A percentile compares a stretch with the other conserved stretches of the same genome.
phyloP scores from a whole-genome alignment of 1,140 invertebrate species.

The Drosophila subobscura region DNA sequence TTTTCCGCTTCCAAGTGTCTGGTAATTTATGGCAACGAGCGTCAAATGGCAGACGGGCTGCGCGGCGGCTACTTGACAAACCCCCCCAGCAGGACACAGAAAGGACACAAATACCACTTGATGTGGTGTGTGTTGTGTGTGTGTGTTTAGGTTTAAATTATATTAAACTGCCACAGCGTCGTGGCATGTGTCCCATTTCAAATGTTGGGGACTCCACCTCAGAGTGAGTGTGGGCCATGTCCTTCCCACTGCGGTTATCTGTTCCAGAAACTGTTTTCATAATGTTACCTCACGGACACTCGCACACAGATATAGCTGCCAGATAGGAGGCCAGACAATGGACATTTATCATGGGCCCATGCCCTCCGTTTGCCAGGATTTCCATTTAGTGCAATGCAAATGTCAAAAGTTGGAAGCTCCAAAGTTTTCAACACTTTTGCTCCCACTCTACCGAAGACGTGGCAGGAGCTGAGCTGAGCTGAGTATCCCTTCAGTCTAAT shows the following conservation, averaged over 20 bases:
- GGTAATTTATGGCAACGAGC: slow-evolving; percentile 71
- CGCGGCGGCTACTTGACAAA: slow-evolving; percentile 70
- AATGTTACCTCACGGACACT: slow-evolving; percentile 55
- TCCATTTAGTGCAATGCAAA: slow-evolving; percentile 77
- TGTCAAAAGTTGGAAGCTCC: slow-evolving; percentile 71
- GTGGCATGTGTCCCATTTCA: slow-evolving; percentile 77
- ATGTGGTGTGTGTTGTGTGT: slow-evolving; percentile 39
- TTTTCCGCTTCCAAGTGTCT: slow-evolving; percentile 56
- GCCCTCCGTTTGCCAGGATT: slow-evolving; percentile 37
- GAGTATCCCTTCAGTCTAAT: slow-evolving; percentile 64
- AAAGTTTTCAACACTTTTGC: slow-evolving; percentile 70
- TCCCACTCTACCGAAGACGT: slow-evolving; percentile 1
- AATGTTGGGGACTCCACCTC: slow-evolving; percentile 18
- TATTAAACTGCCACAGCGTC: slow-evolving; percentile 75
- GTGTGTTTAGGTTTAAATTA: slow-evolving; percentile 79
- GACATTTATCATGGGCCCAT: slow-evolving; percentile 66
- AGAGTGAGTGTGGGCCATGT: background rate
- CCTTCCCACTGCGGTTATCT: slow-evolving; percentile 49
- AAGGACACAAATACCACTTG: slow-evolving; percentile 38
- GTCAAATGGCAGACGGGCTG: slow-evolving; percentile 71
- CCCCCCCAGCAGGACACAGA: slow-evolving; percentile 35
- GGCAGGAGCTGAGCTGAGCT: slow-evolving; percentile 17
- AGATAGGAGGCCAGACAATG: slow-evolving; percentile 23
- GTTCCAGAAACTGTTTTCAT: slow-evolving; percentile 69
- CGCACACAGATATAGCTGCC: slow-evolving; percentile 1